Conservation (phyloP, 2,888 invertebrate genomes). For the Heterodera filipjevi region DNA sequence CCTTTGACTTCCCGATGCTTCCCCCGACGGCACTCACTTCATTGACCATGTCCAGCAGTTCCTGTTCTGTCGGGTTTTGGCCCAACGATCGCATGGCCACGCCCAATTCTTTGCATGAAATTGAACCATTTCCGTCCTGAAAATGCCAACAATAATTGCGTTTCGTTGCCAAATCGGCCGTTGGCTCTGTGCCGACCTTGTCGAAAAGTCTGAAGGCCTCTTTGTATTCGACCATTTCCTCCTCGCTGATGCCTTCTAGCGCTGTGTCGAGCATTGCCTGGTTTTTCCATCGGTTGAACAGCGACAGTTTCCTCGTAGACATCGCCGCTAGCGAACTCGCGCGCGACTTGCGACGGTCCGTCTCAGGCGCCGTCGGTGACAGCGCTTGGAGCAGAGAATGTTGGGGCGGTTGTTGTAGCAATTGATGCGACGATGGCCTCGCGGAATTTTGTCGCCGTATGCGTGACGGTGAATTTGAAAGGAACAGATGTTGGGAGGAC, state of each 20-base stretch:
- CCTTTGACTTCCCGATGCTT: too few species aligned
- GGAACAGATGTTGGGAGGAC: conserved; percentile 16
- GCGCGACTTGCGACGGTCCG: conserved; percentile 30
- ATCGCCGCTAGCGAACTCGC: conserved; percentile 34
- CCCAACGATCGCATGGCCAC: conserved; percentile 67
- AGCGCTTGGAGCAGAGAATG: neutral
- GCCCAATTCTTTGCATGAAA: conserved; percentile 66
- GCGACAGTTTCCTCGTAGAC: conserved; percentile 55
- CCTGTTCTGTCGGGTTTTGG: conserved; percentile 67
- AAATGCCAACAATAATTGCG: conserved; percentile 9
- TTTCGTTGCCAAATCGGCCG: neutral
- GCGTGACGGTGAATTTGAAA: conserved; percentile 2
- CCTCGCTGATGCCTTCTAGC: conserved; percentile 63
- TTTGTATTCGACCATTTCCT: conserved; percentile 64
- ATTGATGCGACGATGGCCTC: neutral
- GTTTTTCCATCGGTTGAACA: conserved; percentile 64
- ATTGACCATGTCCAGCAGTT: conserved; percentile 65
- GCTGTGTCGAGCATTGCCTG: conserved; percentile 49
- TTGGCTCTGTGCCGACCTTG: conserved; percentile 46
- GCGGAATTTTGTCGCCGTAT: conserved; percentile 26
- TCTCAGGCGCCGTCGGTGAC: conserved; percentile 19
- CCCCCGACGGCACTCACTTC: conserved; percentile 41
- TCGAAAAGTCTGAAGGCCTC: conserved; percentile 65
- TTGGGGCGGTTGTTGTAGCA: conserved; percentile 25
- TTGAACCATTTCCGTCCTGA: conserved; percentile 66